Evolutionary conservation across 2,888 invertebrate species (phyloP).

Genomic region (Amiota communis): DNA sequence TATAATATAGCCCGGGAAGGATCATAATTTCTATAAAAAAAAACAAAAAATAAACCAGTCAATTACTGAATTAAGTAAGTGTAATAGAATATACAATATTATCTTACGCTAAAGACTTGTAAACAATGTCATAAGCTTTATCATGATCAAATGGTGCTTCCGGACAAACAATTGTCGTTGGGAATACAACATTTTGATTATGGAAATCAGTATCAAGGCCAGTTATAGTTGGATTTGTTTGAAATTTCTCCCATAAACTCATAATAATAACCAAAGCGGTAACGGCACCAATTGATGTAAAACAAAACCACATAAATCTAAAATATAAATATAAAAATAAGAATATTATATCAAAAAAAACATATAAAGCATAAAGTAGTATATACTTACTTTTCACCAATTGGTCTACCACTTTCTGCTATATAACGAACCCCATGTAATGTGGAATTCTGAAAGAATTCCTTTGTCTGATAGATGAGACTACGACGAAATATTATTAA

Average conservation of each 20-base stretch:
- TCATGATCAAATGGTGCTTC: slow-evolving; percentile 75
- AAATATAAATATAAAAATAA: slow-evolving; percentile 13
- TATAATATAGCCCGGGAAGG: slow-evolving; percentile 51
- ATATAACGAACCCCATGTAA: slow-evolving; percentile 87
- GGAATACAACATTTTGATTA: slow-evolving; percentile 85
- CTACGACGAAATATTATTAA: slow-evolving; percentile 76
- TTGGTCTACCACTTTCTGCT: slow-evolving; percentile 82
- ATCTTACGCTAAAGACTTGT: slow-evolving; percentile 64
- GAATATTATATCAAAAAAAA: not conserved
- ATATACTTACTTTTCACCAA: slow-evolving; percentile 84
- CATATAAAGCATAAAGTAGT: too few relatives aligned
- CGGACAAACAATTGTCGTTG: slow-evolving; percentile 81
- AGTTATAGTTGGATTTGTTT: slow-evolving; percentile 87
- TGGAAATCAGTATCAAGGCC: slow-evolving; percentile 87
- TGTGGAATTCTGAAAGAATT: slow-evolving; percentile 84
- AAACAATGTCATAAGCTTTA: slow-evolving; percentile 60
- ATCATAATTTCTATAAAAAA: slow-evolving; percentile 60
- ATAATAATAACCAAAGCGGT: slow-evolving; percentile 84
- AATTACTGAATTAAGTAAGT: not conserved
- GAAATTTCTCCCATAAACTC: slow-evolving; percentile 87
- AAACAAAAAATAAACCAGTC: too few relatives aligned
- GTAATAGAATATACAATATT: not conserved
- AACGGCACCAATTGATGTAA: slow-evolving; percentile 80
- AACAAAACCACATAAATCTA: slow-evolving; percentile 87
- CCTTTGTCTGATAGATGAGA: slow-evolving; percentile 80